These are phyloP conservation scores for Gastrophysa polygoni DNA, from an alignment of 2,888 invertebrate genomes.

Conservation along the genomic window DNA sequence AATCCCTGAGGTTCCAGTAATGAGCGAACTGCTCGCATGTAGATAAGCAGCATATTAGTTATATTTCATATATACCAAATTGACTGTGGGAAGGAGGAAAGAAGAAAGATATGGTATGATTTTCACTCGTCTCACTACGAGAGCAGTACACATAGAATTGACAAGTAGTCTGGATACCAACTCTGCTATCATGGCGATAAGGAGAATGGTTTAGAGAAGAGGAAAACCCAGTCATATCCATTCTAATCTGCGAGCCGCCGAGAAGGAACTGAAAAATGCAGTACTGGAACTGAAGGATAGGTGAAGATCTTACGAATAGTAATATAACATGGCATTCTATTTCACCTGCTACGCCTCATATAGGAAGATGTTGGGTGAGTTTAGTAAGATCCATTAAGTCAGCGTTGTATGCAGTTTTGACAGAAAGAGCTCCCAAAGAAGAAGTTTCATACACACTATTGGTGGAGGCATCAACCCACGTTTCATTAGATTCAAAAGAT, in stretches of 20 bases:
- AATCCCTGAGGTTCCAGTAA: neutral
- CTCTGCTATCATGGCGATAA: no score
- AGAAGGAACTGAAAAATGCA: no score
- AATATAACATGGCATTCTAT: neutral
- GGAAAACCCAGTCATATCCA: no score
- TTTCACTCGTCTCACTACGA: neutral
- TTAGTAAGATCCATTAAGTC: no score
- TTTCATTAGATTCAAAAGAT: conserved; percentile 1
- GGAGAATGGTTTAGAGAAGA: no score
- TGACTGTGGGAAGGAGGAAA: neutral
- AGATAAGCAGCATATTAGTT: neutral
- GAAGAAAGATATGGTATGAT: conserved; percentile 1
- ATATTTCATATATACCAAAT: neutral
- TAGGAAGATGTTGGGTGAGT: no score
- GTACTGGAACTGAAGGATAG: no score
- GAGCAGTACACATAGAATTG: no score
- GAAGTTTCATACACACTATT: neutral
- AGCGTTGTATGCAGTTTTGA: neutral
- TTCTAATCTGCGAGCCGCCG: no score
- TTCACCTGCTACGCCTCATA: neutral
- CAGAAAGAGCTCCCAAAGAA: neutral
- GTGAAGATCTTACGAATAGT: neutral
- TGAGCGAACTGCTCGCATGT: neutral
- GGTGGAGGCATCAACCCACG: neutral
- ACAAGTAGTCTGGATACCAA: no score